Base-by-base conservation (phyloP, 2,888 invertebrate species). In the Pherbina coryleti region DNA sequence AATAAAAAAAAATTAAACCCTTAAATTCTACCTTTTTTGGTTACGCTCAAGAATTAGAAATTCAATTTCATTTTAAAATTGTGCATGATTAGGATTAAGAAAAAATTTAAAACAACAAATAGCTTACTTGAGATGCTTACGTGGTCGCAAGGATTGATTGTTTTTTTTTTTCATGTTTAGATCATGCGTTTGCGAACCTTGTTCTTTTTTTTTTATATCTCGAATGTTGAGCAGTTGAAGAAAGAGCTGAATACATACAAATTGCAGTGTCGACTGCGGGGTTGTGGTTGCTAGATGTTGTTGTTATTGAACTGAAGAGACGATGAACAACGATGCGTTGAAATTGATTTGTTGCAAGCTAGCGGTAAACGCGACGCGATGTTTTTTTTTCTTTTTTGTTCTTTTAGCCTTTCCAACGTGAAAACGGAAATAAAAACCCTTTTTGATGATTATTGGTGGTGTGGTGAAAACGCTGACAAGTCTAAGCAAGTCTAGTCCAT, bases 191-290 rank as follows among this genome's bases (percentile, higher is more conserved):
- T 64, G 53, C 19, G 53, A 74, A 64, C 64, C 28, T n/a, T 64
- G 49, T 28, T 8, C 4, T 28, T 62, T 25, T 69, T 64, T 28
- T 55, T 55, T n/a, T 22, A 19, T 55, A 19, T 55, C 55, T 19
- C 31, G 34, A 25, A 69, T 25, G 49, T 49, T 55, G 64, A 64
- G 64, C 64, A 28, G 70, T 28, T 73, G 73, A 60, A 73, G 28
- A 25, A 37, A 67, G 62, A 60, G 60, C 25, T 64, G 67, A 53
- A 53, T 74, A 60, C 17, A 44, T 31, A 51, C 37, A 75, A 75
- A 55, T 75, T 66, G 75, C 75, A 75, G 75, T 67, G 66, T 53
- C 55, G 67, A 75, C 75, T 75, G 75, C 75, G 37, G 75, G 49
- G 49, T 73, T 25, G 66, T 25, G 22, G 60, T 25, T 28, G 25